phyloP scores from a whole-genome alignment of 1,140 invertebrate genomes.

The Microplitis demolitor region DNA sequence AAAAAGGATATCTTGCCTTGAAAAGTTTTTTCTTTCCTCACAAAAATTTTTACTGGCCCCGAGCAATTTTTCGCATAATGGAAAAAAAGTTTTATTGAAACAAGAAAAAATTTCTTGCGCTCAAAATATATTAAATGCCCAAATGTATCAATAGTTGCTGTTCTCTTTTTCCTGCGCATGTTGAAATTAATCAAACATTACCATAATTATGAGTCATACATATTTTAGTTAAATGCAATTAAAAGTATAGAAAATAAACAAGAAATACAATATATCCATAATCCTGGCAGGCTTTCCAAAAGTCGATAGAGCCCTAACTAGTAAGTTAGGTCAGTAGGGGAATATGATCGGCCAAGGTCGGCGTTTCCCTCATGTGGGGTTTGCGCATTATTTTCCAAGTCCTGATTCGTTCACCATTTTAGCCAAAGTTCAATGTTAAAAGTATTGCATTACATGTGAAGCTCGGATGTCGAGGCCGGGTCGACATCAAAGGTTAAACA shows the following conservation, averaged over 20 bases:
- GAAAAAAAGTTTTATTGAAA: too few species aligned
- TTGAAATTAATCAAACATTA: too few species aligned
- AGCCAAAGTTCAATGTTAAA: slow-evolving; percentile 24
- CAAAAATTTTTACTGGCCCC: too few species aligned
- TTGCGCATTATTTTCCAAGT: background rate
- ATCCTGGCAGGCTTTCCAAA: slow-evolving; percentile 8
- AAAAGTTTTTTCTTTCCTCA: too few species aligned
- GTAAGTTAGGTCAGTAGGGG: slow-evolving; percentile 14
- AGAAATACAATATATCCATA: background rate
- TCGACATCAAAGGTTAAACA: background rate
- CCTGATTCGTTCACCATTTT: background rate
- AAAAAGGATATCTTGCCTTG: too few species aligned
- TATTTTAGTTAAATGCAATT: background rate
- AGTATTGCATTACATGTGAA: background rate
- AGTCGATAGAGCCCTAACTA: slow-evolving; percentile 1
- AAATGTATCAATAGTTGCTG: too few species aligned
- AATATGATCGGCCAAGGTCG: slow-evolving; percentile 10
- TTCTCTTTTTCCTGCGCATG: too few species aligned
- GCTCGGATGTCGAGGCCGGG: slow-evolving; percentile 9
- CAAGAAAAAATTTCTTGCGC: too few species aligned
- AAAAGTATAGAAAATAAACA: background rate
- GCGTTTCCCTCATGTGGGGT: background rate
- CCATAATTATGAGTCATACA: too few species aligned
- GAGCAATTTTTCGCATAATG: too few species aligned
- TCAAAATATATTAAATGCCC: too few species aligned